Evolutionary conservation across 2,113 vertebrate species (phyloP).

Genomic region (Sarotherodon lohbergeri): DNA sequence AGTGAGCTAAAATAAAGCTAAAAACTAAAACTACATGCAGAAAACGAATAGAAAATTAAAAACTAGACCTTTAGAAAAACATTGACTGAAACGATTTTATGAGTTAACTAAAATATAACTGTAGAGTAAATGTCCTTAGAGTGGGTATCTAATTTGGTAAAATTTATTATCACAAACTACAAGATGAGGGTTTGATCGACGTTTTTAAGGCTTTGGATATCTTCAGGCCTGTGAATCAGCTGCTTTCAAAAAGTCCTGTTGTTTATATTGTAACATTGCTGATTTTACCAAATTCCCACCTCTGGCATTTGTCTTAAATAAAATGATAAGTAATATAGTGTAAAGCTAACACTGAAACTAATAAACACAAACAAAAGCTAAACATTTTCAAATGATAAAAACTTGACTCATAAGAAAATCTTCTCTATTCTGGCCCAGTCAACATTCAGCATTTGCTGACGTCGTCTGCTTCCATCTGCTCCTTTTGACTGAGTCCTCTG

Average conservation of each 20-base stretch:
- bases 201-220: background rate
- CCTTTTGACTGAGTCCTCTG: background rate
- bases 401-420: background rate
- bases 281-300: background rate
- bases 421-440: background rate
- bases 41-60: background rate
- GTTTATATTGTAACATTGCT: background rate
- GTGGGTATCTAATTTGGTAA: background rate
- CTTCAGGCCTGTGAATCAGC: background rate
- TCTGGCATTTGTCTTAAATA: rapidly evolving
- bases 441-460: background rate
- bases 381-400: background rate
- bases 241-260: background rate
- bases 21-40: background rate
- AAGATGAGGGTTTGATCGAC: background rate
- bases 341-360: background rate
- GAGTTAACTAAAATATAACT: background rate
- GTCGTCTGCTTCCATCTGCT: background rate
- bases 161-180: background rate
- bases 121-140: rapidly evolving
- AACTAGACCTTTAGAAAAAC: background rate
- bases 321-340: background rate
- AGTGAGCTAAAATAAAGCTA: background rate
- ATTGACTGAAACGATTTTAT: rapidly evolving
- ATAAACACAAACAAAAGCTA: background rate